phyloP scores from a whole-genome alignment of 2,113 vertebrate species.

The Microtus richardsoni region DNA sequence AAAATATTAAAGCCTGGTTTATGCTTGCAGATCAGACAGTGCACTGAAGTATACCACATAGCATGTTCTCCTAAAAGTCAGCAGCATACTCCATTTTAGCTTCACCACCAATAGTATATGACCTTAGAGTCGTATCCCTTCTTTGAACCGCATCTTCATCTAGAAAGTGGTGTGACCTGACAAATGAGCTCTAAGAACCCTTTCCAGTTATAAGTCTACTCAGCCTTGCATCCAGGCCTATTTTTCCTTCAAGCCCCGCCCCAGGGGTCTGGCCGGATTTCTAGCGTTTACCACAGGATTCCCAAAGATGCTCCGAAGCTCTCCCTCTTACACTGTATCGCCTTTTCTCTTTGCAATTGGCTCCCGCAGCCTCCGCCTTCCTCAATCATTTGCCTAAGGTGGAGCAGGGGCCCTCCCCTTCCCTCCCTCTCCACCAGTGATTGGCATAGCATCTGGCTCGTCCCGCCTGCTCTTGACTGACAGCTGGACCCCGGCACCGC shows the following conservation, averaged over 20 bases:
- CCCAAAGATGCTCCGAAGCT: background rate
- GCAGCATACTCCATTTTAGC: conserved; percentile 12
- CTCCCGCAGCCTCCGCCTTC: background rate
- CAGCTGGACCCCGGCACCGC: conserved; percentile 21
- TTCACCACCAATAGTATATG: background rate
- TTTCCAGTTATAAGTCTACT: background rate
- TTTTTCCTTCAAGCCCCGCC: conserved; percentile 23
- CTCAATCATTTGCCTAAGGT: background rate
- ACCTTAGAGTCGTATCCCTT: conserved; percentile 17
- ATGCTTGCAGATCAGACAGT: background rate
- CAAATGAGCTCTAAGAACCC: background rate
- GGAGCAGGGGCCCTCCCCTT: accelerated
- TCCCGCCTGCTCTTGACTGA: conserved; percentile 65
- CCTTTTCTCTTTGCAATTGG: conserved; percentile 53
- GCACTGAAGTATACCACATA: background rate
- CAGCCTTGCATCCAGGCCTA: background rate
- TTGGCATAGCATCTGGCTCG: conserved; percentile 28
- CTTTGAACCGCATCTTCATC: background rate
- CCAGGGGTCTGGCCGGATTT: background rate
- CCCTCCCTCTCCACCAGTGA: conserved; percentile 44
- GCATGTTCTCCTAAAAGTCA: conserved; percentile 10
- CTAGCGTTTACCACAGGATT: background rate
- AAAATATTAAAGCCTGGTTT: conserved; percentile 51
- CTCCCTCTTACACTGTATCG: background rate
- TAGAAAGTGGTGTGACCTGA: conserved; percentile 2